A percentile compares a stretch with the other conserved stretches of the same genome.
phyloP scores from a whole-genome alignment of 2,113 vertebrate genomes.

The Illadopsis cleaveri region DNA sequence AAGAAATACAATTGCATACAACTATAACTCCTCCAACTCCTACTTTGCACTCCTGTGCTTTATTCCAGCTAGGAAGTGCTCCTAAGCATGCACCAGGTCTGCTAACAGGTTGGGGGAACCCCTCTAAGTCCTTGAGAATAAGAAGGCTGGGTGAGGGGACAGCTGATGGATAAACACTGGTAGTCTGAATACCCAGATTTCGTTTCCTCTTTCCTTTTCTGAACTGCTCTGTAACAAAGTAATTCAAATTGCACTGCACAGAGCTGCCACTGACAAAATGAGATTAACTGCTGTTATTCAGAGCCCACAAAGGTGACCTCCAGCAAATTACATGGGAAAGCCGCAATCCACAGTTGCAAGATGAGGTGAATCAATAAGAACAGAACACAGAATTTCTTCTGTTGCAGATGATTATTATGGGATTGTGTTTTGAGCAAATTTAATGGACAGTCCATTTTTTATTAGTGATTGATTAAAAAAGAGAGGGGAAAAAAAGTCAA shows the following conservation, averaged over 20 bases:
- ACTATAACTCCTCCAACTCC: neutral
- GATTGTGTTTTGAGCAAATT: neutral
- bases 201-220: neutral
- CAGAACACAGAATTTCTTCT: neutral
- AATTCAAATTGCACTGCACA: neutral
- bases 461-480: neutral
- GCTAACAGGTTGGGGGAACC: neutral
- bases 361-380: neutral
- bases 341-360: neutral
- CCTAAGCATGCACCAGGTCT: neutral
- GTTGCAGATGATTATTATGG: neutral
- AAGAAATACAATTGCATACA: neutral
- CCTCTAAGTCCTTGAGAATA: neutral
- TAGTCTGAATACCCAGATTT: neutral
- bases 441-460: neutral
- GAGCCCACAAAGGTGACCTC: neutral
- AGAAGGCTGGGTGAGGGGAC: neutral
- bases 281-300: neutral
- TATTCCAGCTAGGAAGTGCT: neutral
- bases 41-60: neutral
- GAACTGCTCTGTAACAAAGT: neutral
- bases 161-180: neutral
- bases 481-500: neutral
- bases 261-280: neutral
- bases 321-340: neutral